phyloP scores from a whole-genome alignment of 2,797 vertebrate genomes.

The Lepus oiostolus region DNA sequence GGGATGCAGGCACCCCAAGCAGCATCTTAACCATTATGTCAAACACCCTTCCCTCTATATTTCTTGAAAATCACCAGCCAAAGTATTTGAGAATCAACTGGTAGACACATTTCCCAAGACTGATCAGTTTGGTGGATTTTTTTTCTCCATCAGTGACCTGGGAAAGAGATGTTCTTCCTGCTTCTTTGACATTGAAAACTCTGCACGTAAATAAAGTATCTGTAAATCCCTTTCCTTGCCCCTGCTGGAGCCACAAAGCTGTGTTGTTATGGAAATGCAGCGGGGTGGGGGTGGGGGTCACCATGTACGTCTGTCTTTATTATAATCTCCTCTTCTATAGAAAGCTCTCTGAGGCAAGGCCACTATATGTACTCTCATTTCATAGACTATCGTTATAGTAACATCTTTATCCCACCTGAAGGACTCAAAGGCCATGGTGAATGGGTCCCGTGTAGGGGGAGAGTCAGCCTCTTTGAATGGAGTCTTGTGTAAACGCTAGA shows the following conservation, averaged over 20 bases:
- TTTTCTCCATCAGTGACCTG: slow-evolving; percentile 8
- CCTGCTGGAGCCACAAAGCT: slow-evolving; percentile 19
- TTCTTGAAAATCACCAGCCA: slow-evolving; percentile 1
- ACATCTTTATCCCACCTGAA: slow-evolving; percentile 88
- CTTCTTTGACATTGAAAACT: slow-evolving; percentile 8
- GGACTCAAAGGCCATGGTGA: slow-evolving; percentile 88
- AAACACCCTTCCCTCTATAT: not conserved
- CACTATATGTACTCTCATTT: slow-evolving; percentile 89
- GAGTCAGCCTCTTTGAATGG: slow-evolving; percentile 84
- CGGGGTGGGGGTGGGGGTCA: slow-evolving; percentile 71
- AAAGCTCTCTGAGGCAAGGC: slow-evolving; percentile 86
- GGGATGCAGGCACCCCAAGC: no score
- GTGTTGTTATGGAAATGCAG: slow-evolving; percentile 85
- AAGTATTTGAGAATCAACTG: slow-evolving; percentile 45
- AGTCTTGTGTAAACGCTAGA: slow-evolving; percentile 82
- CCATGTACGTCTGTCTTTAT: slow-evolving; percentile 87
- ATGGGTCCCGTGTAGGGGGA: slow-evolving; percentile 79
- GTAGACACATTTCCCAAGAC: slow-evolving; percentile 35
- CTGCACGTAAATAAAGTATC: slow-evolving; percentile 51
- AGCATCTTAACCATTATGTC: no score
- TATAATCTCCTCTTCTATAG: slow-evolving; percentile 82
- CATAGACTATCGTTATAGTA: slow-evolving; percentile 86
- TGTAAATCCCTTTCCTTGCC: not conserved
- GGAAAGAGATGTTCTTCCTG: slow-evolving; percentile 26
- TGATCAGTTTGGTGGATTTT: slow-evolving; percentile 33